Percentiles rank a stretch among this genome's conserved stretches.
Conservation (phyloP, 2,888 invertebrate genomes). For the Corythucha ciliata region DNA sequence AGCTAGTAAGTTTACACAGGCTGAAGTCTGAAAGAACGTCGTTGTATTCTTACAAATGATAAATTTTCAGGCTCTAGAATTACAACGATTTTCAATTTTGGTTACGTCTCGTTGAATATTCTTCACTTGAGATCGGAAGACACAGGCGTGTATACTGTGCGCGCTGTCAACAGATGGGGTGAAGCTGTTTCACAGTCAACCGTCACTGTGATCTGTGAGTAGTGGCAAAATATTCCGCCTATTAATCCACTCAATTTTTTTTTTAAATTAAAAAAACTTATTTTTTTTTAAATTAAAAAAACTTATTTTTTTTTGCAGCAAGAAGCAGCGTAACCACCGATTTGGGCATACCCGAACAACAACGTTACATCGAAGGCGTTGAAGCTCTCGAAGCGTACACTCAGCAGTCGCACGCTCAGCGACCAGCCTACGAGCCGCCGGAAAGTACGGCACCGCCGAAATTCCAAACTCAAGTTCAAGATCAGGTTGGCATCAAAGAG, state of each 20-base stretch:
- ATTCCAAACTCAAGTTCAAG: constrained; percentile 81
- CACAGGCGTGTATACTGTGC: constrained; percentile 86
- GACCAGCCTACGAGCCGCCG: constrained; percentile 67
- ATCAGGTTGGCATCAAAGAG: constrained; percentile 76
- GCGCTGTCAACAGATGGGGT: constrained; percentile 82
- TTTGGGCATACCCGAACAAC: constrained; percentile 81
- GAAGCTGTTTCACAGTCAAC: constrained; percentile 79
- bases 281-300: constrained; percentile 4
- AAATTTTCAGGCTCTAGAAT: constrained; percentile 66
- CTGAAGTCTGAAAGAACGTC: no score
- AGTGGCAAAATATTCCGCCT: not conserved
- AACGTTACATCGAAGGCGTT: constrained; percentile 82
- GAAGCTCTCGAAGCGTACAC: constrained; percentile 79
- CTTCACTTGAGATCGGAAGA: constrained; percentile 98
- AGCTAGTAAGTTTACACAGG: constrained; percentile 64
- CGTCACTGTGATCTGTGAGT: constrained; percentile 56
- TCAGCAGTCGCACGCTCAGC: constrained; percentile 67
- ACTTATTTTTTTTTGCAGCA: constrained; percentile 39
- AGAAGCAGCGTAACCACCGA: constrained; percentile 78
- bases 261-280: constrained; percentile 1
- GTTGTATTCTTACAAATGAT: no score
- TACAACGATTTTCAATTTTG: constrained; percentile 97
- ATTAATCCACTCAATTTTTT: not conserved
- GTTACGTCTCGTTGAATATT: constrained; percentile 96
- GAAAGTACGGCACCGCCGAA: constrained; percentile 72